Conservation (phyloP, 1,140 invertebrate genomes). For the Branchinecta lindahli region DNA sequence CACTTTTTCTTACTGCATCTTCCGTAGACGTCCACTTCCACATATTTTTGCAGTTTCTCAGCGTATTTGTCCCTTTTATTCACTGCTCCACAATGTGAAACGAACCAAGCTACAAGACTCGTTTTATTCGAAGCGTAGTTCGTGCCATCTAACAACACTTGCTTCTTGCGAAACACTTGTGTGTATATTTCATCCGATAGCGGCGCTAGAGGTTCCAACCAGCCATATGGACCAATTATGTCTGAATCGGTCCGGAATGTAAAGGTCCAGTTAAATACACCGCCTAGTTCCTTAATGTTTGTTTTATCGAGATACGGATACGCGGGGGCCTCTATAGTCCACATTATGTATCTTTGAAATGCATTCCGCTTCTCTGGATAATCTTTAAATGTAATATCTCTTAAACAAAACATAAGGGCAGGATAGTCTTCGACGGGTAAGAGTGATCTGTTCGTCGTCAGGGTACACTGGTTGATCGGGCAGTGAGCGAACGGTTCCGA, state of each 20-base stretch:
- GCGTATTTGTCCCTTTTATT: slow-evolving; percentile 28
- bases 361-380: slow-evolving; percentile 29
- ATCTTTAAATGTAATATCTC: slow-evolving; percentile 19
- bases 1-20: slow-evolving; percentile 26
- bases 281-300: slow-evolving; percentile 14
- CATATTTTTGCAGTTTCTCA: slow-evolving; percentile 29
- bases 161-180: no score
- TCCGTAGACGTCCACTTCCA: slow-evolving; percentile 38
- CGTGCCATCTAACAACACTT: no score
- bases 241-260: slow-evolving; percentile 33
- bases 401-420: slow-evolving; percentile 32
- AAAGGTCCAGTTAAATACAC: slow-evolving; percentile 36
- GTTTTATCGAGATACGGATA: not conserved
- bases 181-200: no score
- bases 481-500: no score
- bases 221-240: slow-evolving; percentile 28
- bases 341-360: slow-evolving; percentile 25
- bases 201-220: slow-evolving; percentile 15
- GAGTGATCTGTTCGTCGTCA: not conserved
- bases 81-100: slow-evolving; percentile 26
- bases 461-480: no score
- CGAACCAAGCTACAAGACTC: slow-evolving; percentile 16
- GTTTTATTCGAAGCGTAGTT: not conserved
- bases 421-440: slow-evolving; percentile 30
- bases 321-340: slow-evolving; percentile 24